These are phyloP conservation scores for Ia io DNA, from an alignment of 2,113 vertebrate genomes.

Conservation along the genomic window DNA sequence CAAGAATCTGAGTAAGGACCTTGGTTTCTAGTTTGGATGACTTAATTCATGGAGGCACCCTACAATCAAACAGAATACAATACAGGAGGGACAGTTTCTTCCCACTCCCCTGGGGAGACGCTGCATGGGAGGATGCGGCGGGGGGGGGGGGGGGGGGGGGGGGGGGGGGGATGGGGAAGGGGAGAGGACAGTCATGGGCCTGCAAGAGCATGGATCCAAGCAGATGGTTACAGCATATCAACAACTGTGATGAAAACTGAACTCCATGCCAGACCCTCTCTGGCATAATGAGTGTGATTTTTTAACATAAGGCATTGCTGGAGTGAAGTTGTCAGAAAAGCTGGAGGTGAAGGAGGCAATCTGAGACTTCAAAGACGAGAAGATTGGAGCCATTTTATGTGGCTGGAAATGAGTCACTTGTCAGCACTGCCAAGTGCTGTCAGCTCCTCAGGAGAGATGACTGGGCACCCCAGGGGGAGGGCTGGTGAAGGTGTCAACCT, in stretches of 20 bases:
- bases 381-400: constrained; percentile 59
- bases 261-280: neutral
- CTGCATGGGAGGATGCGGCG: rapidly evolving
- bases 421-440: constrained; percentile 71
- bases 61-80: neutral
- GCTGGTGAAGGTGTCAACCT: constrained; percentile 53
- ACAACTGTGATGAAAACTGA: constrained; percentile 32
- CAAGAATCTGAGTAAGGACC: neutral
- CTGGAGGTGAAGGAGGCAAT: constrained; percentile 36
- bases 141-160: neutral
- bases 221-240: neutral
- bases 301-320: constrained; percentile 43
- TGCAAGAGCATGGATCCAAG: neutral
- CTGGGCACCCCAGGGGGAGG: constrained; percentile 47
- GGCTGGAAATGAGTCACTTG: constrained; percentile 75
- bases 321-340: constrained; percentile 65
- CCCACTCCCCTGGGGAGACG: rapidly evolving
- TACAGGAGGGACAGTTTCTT: neutral
- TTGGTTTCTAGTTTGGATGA: neutral
- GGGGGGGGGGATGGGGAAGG: neutral
- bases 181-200: neutral
- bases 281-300: constrained; percentile 58
- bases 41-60: neutral
- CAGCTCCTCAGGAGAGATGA: constrained; percentile 65
- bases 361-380: constrained; percentile 57